Base-by-base conservation (phyloP, 92 coral and sea anemone species). In the Epizoanthus stellaris region DNA sequence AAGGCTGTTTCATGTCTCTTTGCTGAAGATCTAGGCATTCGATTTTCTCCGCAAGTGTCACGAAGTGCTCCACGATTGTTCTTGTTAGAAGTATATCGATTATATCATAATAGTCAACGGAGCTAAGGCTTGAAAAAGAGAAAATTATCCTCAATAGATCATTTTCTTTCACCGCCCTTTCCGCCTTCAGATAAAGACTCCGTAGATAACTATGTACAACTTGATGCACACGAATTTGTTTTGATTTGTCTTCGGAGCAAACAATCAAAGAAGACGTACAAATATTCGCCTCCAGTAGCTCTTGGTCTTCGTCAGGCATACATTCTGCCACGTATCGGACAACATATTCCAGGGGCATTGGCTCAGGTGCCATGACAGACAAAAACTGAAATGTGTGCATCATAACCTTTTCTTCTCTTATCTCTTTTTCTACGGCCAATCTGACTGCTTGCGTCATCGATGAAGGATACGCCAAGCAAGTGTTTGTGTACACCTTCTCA, bases 231-330 rank as follows among this genome's bases (percentile, higher is more conserved):
- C 34, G 34, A 30, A 30, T 30, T 30, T 30, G 34, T 30, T 25
- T n/a, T 58, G 62, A 53, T 12, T 61, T 13, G 6, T 79, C 83
- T 13, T 58, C 83, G 38, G 84, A 43, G 21, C 67, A 61, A 4
- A 79, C 19, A 59, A 79, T 58, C 23, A 79, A 61, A 36, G 84
- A 79, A 61, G 69, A 79, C 16, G 42, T 13, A 12, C 71, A 54
- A 20, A 79, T 79, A 4, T 58, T 36, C 45, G 3, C n/a, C 8
- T 17, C n/a, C 17, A 75, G 63, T 45, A 21, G n/a, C 49, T 75
- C 81, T 75, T 75, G 25, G 54, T 75, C 64, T 47, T 52, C 13
- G 5, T 47, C 64, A 52, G 58, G n/a, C 39, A 52, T 20, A 52
- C 17, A 36, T 5, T 7, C n/a, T 12, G 5, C n/a, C 0, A 75